Conservation (phyloP, 2,888 invertebrate species). For the Dorcus parallelipipedus region DNA sequence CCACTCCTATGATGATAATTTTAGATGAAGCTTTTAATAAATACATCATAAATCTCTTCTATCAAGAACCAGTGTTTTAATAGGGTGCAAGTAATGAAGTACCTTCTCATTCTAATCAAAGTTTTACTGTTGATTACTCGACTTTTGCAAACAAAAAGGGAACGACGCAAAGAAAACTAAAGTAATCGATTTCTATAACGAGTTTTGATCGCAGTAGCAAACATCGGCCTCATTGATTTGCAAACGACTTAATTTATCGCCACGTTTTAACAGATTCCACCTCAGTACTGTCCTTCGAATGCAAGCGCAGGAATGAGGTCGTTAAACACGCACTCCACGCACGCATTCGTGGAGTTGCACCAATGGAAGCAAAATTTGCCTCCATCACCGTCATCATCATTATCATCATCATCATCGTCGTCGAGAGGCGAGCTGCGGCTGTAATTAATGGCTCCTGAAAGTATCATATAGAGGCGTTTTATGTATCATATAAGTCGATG, state of each 20-base stretch:
- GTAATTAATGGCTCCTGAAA: slow-evolving; percentile 2
- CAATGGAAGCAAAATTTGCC: neutral
- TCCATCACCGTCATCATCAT: slow-evolving; percentile 2
- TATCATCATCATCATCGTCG: slow-evolving; percentile 5
- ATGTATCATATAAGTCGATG: neutral
- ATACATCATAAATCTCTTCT: too few species aligned
- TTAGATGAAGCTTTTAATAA: too few species aligned
- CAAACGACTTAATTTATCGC: neutral
- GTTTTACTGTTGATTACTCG: too few species aligned
- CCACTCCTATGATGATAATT: too few species aligned
- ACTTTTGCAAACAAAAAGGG: too few species aligned
- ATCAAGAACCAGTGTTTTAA: too few species aligned
- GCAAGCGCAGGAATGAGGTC: neutral
- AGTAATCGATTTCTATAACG: too few species aligned
- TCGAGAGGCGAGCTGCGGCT: slow-evolving; percentile 3
- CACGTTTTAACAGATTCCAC: neutral
- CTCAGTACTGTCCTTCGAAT: neutral
- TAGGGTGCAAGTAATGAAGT: too few species aligned
- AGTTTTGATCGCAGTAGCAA: too few species aligned
- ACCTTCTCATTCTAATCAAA: too few species aligned
- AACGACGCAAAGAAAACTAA: too few species aligned
- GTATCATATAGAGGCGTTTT: slow-evolving; percentile 8
- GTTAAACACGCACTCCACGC: neutral
- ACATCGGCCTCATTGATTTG: too few species aligned
- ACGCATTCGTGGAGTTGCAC: neutral